Evolutionary conservation across 2,113 vertebrate species (phyloP).

Genomic region (Oryzias woworae): DNA sequence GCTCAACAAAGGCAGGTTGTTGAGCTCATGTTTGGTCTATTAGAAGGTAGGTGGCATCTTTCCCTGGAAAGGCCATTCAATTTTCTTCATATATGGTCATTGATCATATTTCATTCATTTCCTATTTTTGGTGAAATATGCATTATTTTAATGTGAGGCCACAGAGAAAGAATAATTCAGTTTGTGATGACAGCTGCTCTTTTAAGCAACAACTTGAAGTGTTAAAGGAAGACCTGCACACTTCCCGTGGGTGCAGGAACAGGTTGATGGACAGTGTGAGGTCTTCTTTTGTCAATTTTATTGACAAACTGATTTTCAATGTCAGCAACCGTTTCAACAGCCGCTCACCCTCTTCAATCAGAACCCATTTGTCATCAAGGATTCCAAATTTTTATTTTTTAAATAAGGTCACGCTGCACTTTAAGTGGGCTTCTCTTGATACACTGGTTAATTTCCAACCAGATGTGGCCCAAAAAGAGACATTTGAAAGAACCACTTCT

Average conservation of each 20-base stretch:
- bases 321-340: slow-evolving; percentile 1
- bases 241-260: neutral
- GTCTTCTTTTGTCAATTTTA: too few relatives aligned
- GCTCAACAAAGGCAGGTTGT: too few relatives aligned
- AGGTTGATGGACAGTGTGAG: neutral
- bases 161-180: neutral
- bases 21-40: too few relatives aligned
- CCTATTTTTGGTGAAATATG: slow-evolving; percentile 6
- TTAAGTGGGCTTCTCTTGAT: neutral
- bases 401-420: slow-evolving; percentile 5
- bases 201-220: slow-evolving; percentile 2
- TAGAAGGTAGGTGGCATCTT: too few relatives aligned
- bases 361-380: slow-evolving; percentile 12
- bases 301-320: slow-evolving; percentile 5
- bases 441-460: slow-evolving; percentile 1
- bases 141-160: slow-evolving; percentile 18
- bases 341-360: slow-evolving; percentile 9
- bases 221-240: slow-evolving; percentile 5
- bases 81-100: too few relatives aligned
- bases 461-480: neutral
- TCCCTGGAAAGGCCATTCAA: too few relatives aligned
- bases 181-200: slow-evolving; percentile 12
- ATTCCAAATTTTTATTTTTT: slow-evolving; percentile 6
- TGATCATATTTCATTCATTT: too few relatives aligned
- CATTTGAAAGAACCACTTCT: neutral